Evolutionary conservation across 2,888 invertebrate genomes (phyloP).

Genomic region (Acleris holmiana): DNA sequence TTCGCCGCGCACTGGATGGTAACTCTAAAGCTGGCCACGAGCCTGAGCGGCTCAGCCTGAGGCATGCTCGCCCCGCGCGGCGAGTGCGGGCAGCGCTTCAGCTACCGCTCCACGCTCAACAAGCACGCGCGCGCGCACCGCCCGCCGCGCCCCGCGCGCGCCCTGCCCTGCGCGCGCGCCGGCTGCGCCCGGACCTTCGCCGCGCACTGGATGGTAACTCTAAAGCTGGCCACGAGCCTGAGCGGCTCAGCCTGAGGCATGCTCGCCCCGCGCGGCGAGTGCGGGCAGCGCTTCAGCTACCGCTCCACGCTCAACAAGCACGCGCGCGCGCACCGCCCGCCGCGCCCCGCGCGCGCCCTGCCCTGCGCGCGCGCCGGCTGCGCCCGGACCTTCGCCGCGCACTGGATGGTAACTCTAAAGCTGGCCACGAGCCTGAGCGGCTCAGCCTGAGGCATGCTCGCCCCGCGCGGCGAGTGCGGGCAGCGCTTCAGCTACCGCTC

Average conservation of each 20-base stretch:
- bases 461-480: conserved; percentile 61
- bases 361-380: conserved; percentile 56
- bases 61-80: conserved; percentile 57
- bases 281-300: conserved; percentile 67
- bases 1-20: conserved; percentile 48
- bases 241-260: too few species aligned
- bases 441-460: too few species aligned
- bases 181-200: conserved; percentile 54
- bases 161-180: conserved; percentile 51
- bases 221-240: too few species aligned
- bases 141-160: conserved; percentile 54
- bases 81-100: conserved; percentile 63
- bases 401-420: neutral
- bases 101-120: conserved; percentile 73
- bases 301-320: conserved; percentile 75
- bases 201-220: conserved; percentile 38
- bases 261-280: conserved; percentile 58
- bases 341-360: conserved; percentile 53
- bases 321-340: conserved; percentile 54
- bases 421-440: too few species aligned
- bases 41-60: too few species aligned
- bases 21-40: too few species aligned
- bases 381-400: conserved; percentile 51
- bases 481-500: conserved; percentile 70
- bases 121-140: conserved; percentile 63